Evolutionary conservation across 2,797 vertebrate genomes (phyloP), one percentile per base, ranked within the genome.

Genomic region (Rhinichthys osculus): DNA sequence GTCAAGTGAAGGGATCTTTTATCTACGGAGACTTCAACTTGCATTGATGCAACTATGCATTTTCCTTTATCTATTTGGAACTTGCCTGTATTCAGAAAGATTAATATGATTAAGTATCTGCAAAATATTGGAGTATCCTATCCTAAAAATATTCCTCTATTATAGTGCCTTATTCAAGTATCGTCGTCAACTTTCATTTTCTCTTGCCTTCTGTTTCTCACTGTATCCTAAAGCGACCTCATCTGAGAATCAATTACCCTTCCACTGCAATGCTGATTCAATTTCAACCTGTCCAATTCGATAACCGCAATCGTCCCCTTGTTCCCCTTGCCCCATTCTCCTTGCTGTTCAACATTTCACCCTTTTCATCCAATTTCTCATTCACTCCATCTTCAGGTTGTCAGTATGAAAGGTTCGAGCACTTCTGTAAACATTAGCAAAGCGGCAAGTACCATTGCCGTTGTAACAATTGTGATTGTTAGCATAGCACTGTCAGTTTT

Each of bases 211-310:
- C 27, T 74, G 44, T 40, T 83, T 83, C 7, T 81, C 47, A 38
- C 30, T 72, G 40, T 78, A 88, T 89, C 88, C 3, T 83, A 86
- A 89, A 87, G 89, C 89, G 89, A 87, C 85, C 54, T 85, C 89
- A 91, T 88, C 91, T 89, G 89, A 90, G 91, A 95, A 94, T 95
- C 93, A 93, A 94, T 96, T 95, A 93, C 90, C 89, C 78, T 87
- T 91, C 90, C 84, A 89, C 83, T 90, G 90, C 91, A 91, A 91
- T 90, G 89, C 90, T 91, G 90, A 92, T 92, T 91, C 92, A 90
- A 93, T 95, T 95, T 95, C 92, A 94, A 86, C 74, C 89, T 89
- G 90, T 94, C 94, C 92, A 87, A 87, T 92, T 95, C 90, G 89
- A 94, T 95, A 93, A 95, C 94, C 88, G 87, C 91, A 91, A 91